These are phyloP conservation scores for Artibeus jamaicensis DNA, from an alignment of 2,797 vertebrate genomes.

Conservation along the genomic window DNA sequence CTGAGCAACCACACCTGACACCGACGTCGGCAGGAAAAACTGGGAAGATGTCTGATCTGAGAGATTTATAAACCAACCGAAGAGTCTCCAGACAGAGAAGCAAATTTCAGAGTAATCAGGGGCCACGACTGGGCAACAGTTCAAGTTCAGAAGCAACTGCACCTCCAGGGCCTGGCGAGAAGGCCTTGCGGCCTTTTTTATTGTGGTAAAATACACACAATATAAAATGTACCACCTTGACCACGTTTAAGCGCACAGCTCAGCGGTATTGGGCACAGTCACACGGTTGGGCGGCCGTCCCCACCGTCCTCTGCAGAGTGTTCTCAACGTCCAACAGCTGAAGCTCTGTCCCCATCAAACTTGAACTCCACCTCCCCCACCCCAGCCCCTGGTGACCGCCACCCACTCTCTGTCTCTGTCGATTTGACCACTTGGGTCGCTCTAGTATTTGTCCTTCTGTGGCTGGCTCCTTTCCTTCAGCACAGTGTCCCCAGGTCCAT, in stretches of 20 bases:
- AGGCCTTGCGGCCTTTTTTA: background rate
- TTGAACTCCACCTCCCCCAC: fast-evolving
- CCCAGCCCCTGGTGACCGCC: background rate
- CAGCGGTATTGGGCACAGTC: fast-evolving
- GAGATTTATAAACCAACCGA: background rate
- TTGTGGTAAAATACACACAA: background rate
- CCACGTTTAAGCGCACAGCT: fast-evolving
- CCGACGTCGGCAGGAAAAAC: background rate
- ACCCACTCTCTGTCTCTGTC: background rate
- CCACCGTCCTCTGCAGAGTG: background rate
- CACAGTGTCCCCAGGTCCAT: background rate
- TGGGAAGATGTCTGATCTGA: background rate
- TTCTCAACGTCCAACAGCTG: too few relatives aligned
- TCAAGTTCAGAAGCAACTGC: background rate
- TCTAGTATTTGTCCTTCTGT: too few relatives aligned
- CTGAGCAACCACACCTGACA: background rate
- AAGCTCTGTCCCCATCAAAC: background rate
- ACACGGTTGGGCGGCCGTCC: fast-evolving
- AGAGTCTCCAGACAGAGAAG: background rate
- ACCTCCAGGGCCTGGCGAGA: background rate
- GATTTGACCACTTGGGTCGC: too few relatives aligned
- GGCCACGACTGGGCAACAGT: background rate
- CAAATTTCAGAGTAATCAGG: background rate
- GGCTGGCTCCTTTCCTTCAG: background rate
- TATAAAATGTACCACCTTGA: background rate